These are phyloP conservation scores for Hydrophis major DNA, from an alignment of 2,797 vertebrate species.

Conservation along the genomic window DNA sequence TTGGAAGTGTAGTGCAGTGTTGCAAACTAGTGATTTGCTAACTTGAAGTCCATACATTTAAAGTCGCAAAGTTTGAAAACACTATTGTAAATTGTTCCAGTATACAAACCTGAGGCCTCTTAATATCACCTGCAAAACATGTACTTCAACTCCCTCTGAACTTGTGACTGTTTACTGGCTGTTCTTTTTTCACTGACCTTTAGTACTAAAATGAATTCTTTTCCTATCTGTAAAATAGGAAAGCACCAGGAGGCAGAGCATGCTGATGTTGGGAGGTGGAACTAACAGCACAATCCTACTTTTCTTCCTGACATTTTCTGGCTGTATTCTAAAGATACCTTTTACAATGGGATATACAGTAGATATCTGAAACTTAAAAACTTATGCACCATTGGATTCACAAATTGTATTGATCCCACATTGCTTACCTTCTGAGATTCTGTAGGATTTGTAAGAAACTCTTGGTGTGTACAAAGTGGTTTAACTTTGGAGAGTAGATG, in stretches of 20 bases:
- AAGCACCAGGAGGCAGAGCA: conserved; percentile 1
- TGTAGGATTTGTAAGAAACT: not conserved
- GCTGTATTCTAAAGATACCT: conserved; percentile 9
- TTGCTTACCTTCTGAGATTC: not conserved
- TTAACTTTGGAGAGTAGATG: not conserved
- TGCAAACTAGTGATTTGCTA: conserved; percentile 50
- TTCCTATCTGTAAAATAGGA: conserved; percentile 17
- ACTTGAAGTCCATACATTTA: not conserved
- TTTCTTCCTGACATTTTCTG: conserved; percentile 20
- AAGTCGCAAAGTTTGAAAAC: not conserved
- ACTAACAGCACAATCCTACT: not conserved
- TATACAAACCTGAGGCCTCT: conserved; percentile 53
- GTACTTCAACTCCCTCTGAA: conserved; percentile 20
- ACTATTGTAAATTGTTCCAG: conserved; percentile 61
- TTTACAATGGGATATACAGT: not conserved
- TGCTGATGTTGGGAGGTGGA: conserved; percentile 21
- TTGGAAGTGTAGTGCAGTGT: conserved; percentile 51
- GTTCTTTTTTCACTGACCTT: conserved; percentile 8
- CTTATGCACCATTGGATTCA: not conserved
- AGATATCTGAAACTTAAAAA: not conserved
- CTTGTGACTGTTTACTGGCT: not conserved
- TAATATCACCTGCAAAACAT: conserved; percentile 36
- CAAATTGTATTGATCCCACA: not conserved
- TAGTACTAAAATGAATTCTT: not conserved
- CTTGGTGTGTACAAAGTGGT: not conserved